Base-by-base conservation (phyloP, 30 jellyfish, hydroid and myxozoan genomes). In the Hydra vulgaris region DNA sequence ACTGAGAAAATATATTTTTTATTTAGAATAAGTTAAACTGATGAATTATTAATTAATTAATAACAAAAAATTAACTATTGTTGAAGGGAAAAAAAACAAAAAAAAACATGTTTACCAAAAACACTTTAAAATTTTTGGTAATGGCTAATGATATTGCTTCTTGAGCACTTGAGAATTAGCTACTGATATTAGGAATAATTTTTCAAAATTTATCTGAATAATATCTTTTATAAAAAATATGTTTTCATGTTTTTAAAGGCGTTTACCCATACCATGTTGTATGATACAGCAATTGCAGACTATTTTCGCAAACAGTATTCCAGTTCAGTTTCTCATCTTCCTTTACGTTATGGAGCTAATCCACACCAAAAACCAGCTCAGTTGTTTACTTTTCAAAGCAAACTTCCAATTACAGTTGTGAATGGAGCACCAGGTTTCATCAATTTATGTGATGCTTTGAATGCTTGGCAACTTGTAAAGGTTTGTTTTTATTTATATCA, bases 301-400 rank as follows among this genome's bases (percentile, higher is more conserved):
- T 89, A 89, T 83, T 89, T 89, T 92, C 76, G 95, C 24, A 79
- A 68, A 52, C 89, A 89, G 79, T 84, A 80, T 66, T 84, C 97
- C 0, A 53, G 86, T 3, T 85, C 85, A 0, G 72, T 27, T 24
- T 85, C 97, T 0, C 93, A 89, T 27, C 93, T 89, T 72, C 84
- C 97, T 7, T 85, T 89, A 82, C 87, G 97, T 19, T 89, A 89
- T 66, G 97, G 97, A 66, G 85, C 83, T 90, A 89, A 89, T 73
- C 97, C 97, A 17, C 97, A 89, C 66, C 97, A 89, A 77, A 85
- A 89, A 74, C 97, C 97, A 0, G 97, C 97, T 0, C 95, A 85
- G 74, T 74, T 89, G 3, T 82, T 0, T 54, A 70, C 97, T 0
- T 18, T 70, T 7, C 80, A 54, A 17, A 54, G 87, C 18, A 82